A percentile compares a stretch with the other conserved stretches of the same genome.
These are phyloP conservation scores for Chloroceryle inda DNA, from an alignment of 2,797 vertebrate species.

Conservation along the genomic window DNA sequence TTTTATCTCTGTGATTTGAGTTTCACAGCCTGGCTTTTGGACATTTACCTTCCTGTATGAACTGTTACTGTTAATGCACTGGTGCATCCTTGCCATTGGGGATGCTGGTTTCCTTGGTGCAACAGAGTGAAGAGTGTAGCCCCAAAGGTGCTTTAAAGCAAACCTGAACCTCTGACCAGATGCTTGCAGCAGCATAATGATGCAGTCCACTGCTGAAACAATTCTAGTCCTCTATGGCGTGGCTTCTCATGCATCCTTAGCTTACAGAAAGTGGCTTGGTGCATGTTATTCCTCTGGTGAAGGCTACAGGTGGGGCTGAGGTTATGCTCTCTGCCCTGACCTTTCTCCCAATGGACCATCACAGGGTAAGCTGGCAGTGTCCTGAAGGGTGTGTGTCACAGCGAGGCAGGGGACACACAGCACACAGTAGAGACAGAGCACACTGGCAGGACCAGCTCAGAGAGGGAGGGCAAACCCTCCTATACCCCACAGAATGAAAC, in stretches of 20 bases:
- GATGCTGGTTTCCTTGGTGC: not conserved
- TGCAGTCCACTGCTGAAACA: not conserved
- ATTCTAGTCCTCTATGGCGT: not conserved
- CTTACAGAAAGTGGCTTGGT: not conserved
- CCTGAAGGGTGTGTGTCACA: not conserved
- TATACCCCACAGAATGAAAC: not conserved
- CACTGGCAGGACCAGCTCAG: not conserved
- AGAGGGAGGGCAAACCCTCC: not conserved
- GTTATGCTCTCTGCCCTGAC: too few relatives aligned
- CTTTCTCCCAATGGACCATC: too few relatives aligned
- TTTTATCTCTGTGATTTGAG: not conserved
- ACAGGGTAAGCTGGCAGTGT: not conserved
- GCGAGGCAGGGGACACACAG: accelerated
- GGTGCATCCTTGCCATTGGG: not conserved
- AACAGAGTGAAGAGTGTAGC: not conserved
- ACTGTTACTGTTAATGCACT: not conserved
- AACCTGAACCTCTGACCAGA: not conserved
- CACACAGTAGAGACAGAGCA: not conserved
- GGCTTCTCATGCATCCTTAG: not conserved
- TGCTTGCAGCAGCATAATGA: not conserved
- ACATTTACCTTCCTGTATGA: too few relatives aligned
- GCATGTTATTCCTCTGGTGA: not conserved
- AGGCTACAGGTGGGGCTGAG: not conserved
- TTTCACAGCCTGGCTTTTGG: not conserved
- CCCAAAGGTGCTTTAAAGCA: not conserved